Base-by-base conservation (phyloP, 2,113 vertebrate species). In the Melanerpes formicivorus region DNA sequence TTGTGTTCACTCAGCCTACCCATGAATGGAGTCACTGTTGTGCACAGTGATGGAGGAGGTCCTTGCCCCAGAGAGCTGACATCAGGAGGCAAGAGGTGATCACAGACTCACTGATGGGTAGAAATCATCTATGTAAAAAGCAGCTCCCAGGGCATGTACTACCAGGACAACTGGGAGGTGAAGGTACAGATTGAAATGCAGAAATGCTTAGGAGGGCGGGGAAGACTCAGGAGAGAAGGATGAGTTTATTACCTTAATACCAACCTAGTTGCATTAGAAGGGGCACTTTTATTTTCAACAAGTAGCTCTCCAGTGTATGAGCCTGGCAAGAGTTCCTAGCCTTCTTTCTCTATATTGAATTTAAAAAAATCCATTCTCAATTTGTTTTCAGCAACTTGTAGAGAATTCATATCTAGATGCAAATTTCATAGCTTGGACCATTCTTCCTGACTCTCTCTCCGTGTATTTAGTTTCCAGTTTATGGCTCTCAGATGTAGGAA, bases 91-190 rank as follows among this genome's bases (percentile, higher is more conserved):
- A 1, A 73, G 55, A 63, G 34, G n/a, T 85, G 56, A 17, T 60
- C 14, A 2, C 23, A 32, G 52, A 37, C 27, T 71, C 56, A 5
- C 6, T 0, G 0, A 55, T 0, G 0, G 32, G n/a, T 70, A 71
- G 52, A 85, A 87, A 67, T 66, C 34, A 44, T 21, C 79, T 1
- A 0, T 46, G 64, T 48, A 65, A 90, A 69, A 34, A 87, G 42
- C 59, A 87, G 55, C 59, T 94, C 80, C 54, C 44, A 34, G 29
- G 72, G 22, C 42, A 46, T 22, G 55, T 21, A 6, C 14, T 22
- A 50, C 40, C 52, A 18, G 42, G 23, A 55, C 9, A 42, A 42
- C 42, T 1, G 2, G 27, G 44, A 81, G 14, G 22, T 48, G 50
- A 91, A 55, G 48, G 44, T 44, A 69, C 60, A 65, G 48, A 40